Conservation (phyloP, 1,140 invertebrate species). For the Pectinophora gossypiella region DNA sequence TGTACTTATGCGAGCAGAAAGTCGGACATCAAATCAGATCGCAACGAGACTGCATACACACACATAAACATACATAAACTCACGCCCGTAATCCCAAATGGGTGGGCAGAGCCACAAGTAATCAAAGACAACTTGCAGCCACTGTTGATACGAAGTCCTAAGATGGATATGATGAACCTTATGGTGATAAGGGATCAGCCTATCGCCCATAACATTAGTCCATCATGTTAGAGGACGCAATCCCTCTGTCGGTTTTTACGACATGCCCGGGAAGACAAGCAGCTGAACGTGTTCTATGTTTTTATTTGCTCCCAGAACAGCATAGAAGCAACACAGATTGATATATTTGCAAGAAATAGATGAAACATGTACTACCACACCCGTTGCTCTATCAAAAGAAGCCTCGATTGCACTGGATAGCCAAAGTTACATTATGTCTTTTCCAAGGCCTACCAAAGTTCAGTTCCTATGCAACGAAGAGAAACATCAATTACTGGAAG, state of each 20-base stretch:
- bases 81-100: neutral
- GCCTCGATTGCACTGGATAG: neutral
- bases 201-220: too few relatives aligned
- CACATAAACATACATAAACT: neutral
- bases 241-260: too few relatives aligned
- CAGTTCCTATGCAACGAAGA: neutral
- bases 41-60: slow-evolving; percentile 3
- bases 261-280: too few relatives aligned
- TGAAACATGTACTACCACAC: neutral
- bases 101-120: too few relatives aligned
- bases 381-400: neutral
- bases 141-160: too few relatives aligned
- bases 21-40: neutral
- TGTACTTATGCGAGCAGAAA: slow-evolving; percentile 5
- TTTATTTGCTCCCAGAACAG: too few relatives aligned
- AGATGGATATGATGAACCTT: too few relatives aligned
- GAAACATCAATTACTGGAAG: neutral
- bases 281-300: too few relatives aligned
- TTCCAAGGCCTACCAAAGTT: slow-evolving; percentile 3
- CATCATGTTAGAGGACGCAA: too few relatives aligned
- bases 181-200: too few relatives aligned
- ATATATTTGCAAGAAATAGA: slow-evolving; percentile 3
- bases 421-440: slow-evolving; percentile 5
- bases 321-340: too few relatives aligned
- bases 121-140: too few relatives aligned